Base-by-base conservation (phyloP, 1,140 invertebrate genomes). In the Octopus sinensis region DNA sequence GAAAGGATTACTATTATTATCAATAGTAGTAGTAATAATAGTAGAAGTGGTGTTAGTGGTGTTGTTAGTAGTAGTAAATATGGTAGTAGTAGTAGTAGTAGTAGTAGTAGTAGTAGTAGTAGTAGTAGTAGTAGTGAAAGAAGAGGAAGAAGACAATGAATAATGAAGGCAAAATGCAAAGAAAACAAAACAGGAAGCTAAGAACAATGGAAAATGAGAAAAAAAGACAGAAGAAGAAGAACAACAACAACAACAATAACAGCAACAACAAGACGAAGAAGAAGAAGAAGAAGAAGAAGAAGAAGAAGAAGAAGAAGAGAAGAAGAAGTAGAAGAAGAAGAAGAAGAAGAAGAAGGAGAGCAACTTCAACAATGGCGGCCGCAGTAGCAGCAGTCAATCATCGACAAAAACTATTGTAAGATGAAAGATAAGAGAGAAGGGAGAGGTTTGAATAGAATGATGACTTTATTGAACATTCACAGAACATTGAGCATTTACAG, bases 261-360 rank as follows among this genome's bases (percentile, higher is more conserved):
- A 62, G 17, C 6, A 62, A 62, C 6, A 62, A 62, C 6, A 62
- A 62, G 56, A 62, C 6, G 56, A 62, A 62, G 56, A 62, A 62
- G 56, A 62, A 17, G 17, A 62, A 17, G 17, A 62, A 17, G 17
- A 62, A 17, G 17, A 62, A 17, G 17, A 62, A 17, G 17, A 62
- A 17, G 17, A 62, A 17, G 17, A 62, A 17, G 17, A 62, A 17
- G 17, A 62, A 17, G 17, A 62, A 17, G 17, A 62, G 56, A 62
- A 62, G 56, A 62, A 62, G 56, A 62, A 62, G 56, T 7, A 62
- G 56, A 62, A 62, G 56, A 62, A 62, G 56, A 62, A 62, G 56
- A 62, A 62, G 56, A 62, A 62, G 56, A 62, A 62, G 56, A 62
- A 62, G 56, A 62, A 62, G 56, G 56, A 62, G 56, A 62, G 56